phyloP scores from a whole-genome alignment of 1,140 invertebrate species.

The Chironomus tepperi region DNA sequence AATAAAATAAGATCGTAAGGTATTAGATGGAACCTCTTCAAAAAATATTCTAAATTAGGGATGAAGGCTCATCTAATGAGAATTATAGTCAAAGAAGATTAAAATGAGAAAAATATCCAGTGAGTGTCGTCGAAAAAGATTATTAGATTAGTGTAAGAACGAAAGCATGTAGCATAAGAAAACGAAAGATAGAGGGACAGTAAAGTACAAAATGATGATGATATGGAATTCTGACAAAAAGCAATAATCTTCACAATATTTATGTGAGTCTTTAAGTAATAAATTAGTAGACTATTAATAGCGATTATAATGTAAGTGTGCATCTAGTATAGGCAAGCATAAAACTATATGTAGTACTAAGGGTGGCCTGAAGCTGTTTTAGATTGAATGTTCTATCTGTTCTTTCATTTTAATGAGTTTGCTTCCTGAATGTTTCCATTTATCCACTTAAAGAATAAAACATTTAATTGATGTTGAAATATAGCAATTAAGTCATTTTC shows the following conservation, averaged over 20 bases:
- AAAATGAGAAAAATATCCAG: neutral
- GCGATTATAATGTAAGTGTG: neutral
- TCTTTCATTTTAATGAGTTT: constrained; percentile 6
- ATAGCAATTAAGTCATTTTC: neutral
- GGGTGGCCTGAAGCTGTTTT: no score
- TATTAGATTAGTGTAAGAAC: neutral
- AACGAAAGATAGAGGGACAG: no score
- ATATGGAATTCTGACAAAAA: neutral
- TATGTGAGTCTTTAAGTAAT: neutral
- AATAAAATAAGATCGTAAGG: no score
- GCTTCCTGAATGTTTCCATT: neutral
- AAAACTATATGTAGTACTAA: no score
- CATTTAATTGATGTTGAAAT: neutral
- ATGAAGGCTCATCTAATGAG: neutral
- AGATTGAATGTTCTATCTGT: neutral
- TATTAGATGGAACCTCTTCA: no score
- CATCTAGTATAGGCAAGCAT: no score
- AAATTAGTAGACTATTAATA: neutral
- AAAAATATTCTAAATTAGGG: no score
- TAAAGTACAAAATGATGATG: neutral
- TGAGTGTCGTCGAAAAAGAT: neutral
- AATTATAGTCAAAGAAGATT: neutral
- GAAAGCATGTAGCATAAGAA: neutral
- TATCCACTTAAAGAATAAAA: no score
- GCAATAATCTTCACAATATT: neutral